Conservation (phyloP, 2,797 vertebrate genomes). For the Darevskia nairensis region DNA sequence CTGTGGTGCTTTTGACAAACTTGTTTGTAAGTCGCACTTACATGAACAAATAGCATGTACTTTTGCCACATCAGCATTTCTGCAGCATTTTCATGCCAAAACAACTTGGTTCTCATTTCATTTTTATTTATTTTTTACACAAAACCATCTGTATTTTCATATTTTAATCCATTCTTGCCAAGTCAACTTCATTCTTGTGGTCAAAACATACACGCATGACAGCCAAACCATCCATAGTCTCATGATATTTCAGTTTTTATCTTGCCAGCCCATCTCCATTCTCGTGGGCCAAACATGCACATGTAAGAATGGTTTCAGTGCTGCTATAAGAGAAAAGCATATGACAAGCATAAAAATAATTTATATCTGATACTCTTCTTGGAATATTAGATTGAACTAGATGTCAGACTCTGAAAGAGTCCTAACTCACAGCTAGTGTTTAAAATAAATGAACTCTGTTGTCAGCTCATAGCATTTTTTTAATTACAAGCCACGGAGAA, state of each 20-base stretch:
- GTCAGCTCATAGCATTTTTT: conserved; percentile 48
- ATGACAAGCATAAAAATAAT: neutral
- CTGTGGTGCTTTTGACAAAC: neutral
- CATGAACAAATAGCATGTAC: neutral
- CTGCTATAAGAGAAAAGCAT: neutral
- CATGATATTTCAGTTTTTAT: neutral
- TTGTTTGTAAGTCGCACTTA: conserved; percentile 9
- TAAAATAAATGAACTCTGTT: neutral
- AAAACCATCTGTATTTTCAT: conserved; percentile 25
- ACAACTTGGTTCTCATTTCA: neutral
- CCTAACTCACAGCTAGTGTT: neutral
- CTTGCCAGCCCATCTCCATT: neutral
- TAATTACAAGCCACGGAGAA: neutral
- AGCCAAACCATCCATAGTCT: conserved; percentile 16
- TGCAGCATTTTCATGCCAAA: conserved; percentile 23
- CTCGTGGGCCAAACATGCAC: neutral
- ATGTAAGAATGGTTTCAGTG: neutral
- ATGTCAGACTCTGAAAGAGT: neutral
- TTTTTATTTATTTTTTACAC: neutral
- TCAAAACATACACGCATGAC: neutral
- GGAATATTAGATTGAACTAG: neutral
- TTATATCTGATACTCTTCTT: neutral
- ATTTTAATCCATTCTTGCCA: conserved; percentile 14
- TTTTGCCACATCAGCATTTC: conserved; percentile 17
- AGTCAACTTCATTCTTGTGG: neutral